phyloP scores from a whole-genome alignment of 2,888 invertebrate genomes.

The Nemoura dubitans region DNA sequence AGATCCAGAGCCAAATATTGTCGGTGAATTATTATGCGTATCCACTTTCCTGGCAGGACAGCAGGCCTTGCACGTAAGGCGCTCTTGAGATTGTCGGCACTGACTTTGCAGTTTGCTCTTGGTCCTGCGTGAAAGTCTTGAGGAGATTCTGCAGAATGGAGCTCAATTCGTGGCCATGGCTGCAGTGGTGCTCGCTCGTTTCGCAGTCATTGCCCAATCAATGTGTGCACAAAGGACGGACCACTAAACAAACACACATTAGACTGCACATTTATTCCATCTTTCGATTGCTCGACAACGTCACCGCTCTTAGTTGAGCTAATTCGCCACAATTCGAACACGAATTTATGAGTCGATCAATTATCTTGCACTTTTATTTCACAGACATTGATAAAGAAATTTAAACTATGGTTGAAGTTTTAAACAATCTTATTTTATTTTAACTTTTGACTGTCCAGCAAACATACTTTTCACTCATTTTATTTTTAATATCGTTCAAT shows the following conservation, averaged over 20 bases:
- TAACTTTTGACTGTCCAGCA: too few species aligned
- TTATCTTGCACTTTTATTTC: neutral
- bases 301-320: neutral
- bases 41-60: neutral
- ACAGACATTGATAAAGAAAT: neutral
- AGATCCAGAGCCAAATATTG: neutral
- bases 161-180: neutral
- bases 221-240: neutral
- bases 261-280: slow-evolving; percentile 27
- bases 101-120: neutral
- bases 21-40: neutral
- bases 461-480: too few species aligned
- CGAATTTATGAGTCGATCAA: neutral
- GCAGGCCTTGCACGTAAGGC: too few species aligned
- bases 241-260: slow-evolving; percentile 7
- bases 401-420: too few species aligned
- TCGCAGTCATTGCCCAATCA: slow-evolving; percentile 18
- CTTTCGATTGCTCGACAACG: neutral
- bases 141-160: neutral
- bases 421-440: too few species aligned
- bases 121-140: neutral
- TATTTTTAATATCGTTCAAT: too few species aligned
- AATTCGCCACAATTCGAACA: neutral
- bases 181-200: neutral
- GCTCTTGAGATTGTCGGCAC: too few species aligned